Conservation (phyloP, 2,797 vertebrate species). For the Adrianichthys oophorus region DNA sequence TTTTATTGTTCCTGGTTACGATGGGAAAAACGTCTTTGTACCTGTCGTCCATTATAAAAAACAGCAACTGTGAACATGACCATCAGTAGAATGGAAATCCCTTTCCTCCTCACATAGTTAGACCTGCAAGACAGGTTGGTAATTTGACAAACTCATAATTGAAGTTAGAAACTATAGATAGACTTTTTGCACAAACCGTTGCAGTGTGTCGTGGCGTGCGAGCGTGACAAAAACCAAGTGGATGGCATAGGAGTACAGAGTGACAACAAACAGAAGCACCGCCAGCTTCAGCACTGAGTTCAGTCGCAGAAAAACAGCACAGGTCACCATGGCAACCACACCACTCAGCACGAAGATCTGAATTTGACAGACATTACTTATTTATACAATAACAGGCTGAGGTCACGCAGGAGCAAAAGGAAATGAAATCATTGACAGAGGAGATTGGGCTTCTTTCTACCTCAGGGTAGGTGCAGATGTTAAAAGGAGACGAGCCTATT, state of each 20-base stretch:
- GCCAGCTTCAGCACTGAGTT: conserved; percentile 79
- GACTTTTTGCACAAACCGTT: conserved; percentile 39
- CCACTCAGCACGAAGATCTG: conserved; percentile 76
- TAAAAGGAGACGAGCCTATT: conserved; percentile 39
- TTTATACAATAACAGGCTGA: neutral
- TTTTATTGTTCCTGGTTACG: too few species aligned
- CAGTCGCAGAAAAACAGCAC: conserved; percentile 78
- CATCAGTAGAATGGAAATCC: conserved; percentile 76
- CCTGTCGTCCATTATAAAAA: conserved; percentile 80
- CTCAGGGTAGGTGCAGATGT: conserved; percentile 74
- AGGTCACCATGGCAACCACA: conserved; percentile 81
- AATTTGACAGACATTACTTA: neutral
- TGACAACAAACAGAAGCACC: conserved; percentile 67
- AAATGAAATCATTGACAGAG: neutral
- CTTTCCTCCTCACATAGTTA: conserved; percentile 75
- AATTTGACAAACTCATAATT: neutral
- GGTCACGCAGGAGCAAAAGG: neutral
- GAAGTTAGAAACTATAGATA: neutral
- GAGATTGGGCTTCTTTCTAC: conserved; percentile 33
- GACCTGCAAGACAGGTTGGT: conserved; percentile 50
- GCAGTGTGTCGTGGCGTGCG: conserved; percentile 41
- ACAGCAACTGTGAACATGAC: conserved; percentile 77
- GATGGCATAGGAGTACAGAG: conserved; percentile 72
- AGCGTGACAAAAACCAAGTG: conserved; percentile 67
- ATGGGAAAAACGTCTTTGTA: conserved; percentile 26